Conservation (phyloP, 1,140 invertebrate genomes). For the Seison nebaliae region DNA sequence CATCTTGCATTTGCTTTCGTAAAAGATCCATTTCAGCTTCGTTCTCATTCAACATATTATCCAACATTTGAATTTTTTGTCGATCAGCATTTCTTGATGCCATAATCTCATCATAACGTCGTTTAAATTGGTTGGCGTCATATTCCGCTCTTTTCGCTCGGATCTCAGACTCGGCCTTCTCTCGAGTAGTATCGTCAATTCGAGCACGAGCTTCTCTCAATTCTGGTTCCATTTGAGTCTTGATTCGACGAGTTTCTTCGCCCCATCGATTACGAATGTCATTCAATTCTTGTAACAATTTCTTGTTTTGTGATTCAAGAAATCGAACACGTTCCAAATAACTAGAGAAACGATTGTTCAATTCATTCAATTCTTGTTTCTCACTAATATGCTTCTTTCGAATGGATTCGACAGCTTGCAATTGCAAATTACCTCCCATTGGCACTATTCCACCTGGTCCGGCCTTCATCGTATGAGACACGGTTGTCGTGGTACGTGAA, state of each 20-base stretch:
- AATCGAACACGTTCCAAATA: slow-evolving; percentile 11
- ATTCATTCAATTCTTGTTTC: slow-evolving; percentile 5
- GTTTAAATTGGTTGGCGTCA: slow-evolving; percentile 7
- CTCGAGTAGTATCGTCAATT: slow-evolving; percentile 7
- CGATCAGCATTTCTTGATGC: slow-evolving; percentile 2
- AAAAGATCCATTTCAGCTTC: slow-evolving; percentile 6
- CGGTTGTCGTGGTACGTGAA: too few species aligned
- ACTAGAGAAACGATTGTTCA: slow-evolving; percentile 11
- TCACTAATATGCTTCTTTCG: slow-evolving; percentile 10
- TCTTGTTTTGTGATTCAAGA: slow-evolving; percentile 10
- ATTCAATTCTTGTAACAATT: slow-evolving; percentile 5
- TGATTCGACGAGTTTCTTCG: slow-evolving; percentile 2
- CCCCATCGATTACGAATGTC: slow-evolving; percentile 9
- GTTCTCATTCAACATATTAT: slow-evolving; percentile 8
- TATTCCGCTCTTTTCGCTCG: slow-evolving; percentile 10
- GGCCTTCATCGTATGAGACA: too few species aligned
- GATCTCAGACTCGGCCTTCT: slow-evolving; percentile 11
- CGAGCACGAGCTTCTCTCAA: not conserved
- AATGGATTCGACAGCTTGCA: not conserved
- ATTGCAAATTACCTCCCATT: too few species aligned
- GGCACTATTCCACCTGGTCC: too few species aligned
- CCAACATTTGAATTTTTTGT: slow-evolving; percentile 5
- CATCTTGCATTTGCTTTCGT: slow-evolving; percentile 5
- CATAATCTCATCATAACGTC: slow-evolving; percentile 5
- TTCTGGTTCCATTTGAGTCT: slow-evolving; percentile 4